Conservation (phyloP, 2,113 vertebrate genomes). For the Tetrax tetrax region DNA sequence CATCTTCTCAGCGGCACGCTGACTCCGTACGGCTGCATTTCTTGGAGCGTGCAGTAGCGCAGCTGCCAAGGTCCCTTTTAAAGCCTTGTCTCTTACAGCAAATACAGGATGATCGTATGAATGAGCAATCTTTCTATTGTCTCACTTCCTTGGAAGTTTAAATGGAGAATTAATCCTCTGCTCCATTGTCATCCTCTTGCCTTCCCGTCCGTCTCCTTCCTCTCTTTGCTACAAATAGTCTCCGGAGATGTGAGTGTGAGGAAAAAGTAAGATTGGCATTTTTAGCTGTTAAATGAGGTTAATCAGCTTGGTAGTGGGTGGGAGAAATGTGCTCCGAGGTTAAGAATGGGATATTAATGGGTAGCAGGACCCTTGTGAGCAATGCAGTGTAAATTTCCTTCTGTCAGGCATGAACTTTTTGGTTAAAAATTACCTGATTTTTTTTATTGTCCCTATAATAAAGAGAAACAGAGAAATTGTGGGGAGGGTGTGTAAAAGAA, state of each 20-base stretch:
- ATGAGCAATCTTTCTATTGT: not conserved
- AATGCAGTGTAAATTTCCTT: not conserved
- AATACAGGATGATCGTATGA: not conserved
- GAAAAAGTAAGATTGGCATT: slow-evolving; percentile 8
- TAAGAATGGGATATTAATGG: not conserved
- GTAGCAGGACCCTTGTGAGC: not conserved
- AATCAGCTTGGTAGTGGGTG: slow-evolving; percentile 15
- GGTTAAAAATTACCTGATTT: not conserved
- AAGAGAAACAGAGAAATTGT: not conserved
- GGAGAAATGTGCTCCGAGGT: not conserved
- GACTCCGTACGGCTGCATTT: not conserved
- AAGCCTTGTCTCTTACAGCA: not conserved
- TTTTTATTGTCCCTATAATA: not conserved
- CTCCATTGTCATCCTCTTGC: not conserved
- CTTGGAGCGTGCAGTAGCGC: not conserved
- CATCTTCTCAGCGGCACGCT: not conserved
- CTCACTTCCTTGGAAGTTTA: slow-evolving; percentile 8
- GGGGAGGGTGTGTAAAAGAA: not conserved
- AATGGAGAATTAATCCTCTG: not conserved
- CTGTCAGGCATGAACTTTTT: not conserved
- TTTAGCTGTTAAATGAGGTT: slow-evolving; percentile 33
- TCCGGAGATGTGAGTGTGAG: not conserved
- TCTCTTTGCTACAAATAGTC: not conserved
- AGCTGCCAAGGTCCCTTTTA: slow-evolving; percentile 23
- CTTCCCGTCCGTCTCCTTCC: not conserved